Conservation (phyloP, 2,113 vertebrate genomes). For the Phainopepla nitens region DNA sequence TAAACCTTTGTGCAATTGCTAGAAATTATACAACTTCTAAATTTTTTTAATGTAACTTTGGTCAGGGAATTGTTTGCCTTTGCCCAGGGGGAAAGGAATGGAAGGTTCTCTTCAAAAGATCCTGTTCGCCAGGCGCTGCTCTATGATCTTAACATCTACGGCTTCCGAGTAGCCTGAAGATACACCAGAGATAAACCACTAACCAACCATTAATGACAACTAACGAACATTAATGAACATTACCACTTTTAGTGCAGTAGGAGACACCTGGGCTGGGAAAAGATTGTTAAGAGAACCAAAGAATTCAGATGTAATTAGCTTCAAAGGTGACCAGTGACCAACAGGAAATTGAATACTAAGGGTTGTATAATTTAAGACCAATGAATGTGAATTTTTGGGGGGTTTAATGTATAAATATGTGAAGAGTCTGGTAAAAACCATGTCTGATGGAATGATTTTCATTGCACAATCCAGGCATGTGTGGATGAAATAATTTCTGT, state of each 20-base stretch:
- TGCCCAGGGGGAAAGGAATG: neutral
- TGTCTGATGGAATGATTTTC: neutral
- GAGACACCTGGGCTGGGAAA: neutral
- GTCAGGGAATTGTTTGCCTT: neutral
- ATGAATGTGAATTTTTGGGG: neutral
- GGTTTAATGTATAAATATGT: neutral
- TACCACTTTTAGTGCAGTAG: too few relatives aligned
- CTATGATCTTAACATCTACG: neutral
- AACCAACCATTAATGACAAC: neutral
- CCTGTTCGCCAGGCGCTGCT: rapidly evolving
- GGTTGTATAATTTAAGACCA: neutral
- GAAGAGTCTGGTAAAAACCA: neutral
- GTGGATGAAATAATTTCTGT: neutral
- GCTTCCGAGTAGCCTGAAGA: neutral
- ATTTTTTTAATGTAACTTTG: neutral
- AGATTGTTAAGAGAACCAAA: neutral
- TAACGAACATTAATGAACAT: neutral
- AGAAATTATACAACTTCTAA: neutral
- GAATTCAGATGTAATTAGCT: neutral
- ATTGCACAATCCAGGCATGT: neutral
- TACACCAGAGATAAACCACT: neutral
- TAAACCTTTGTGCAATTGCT: neutral
- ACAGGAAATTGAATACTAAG: neutral
- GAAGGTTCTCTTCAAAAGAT: neutral
- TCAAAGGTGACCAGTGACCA: neutral